These are phyloP conservation scores for Narcine bancroftii DNA, from an alignment of 2,113 vertebrate genomes.

Conservation along the genomic window DNA sequence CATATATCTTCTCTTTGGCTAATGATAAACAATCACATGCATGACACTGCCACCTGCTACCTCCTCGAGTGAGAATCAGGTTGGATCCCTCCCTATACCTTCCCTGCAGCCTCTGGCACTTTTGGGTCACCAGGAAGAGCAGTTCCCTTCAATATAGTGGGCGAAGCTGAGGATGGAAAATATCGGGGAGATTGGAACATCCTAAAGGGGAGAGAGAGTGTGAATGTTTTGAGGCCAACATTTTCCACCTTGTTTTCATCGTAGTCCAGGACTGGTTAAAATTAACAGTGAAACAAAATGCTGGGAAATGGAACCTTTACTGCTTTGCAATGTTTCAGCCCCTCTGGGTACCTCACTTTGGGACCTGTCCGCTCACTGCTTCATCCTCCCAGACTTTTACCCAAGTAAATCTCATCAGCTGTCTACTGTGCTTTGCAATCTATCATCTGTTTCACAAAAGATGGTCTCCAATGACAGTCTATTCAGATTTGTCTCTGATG, in stretches of 20 bases:
- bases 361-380: background rate
- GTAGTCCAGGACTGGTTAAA: background rate
- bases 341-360: background rate
- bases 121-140: too few relatives aligned
- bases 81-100: background rate
- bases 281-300: background rate
- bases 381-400: background rate
- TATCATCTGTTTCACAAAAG: background rate
- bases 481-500: background rate
- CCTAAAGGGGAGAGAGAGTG: background rate
- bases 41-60: too few relatives aligned
- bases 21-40: too few relatives aligned
- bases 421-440: background rate
- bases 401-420: background rate
- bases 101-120: too few relatives aligned
- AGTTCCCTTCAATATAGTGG: too few relatives aligned
- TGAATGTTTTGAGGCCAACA: too few relatives aligned
- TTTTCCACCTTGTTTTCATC: background rate
- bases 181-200: background rate
- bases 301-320: too few relatives aligned
- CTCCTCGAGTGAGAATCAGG: background rate
- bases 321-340: background rate
- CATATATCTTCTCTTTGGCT: too few relatives aligned
- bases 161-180: too few relatives aligned
- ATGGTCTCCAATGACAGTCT: background rate